Evolutionary conservation across 1,140 invertebrate genomes (phyloP).

Genomic region (Tetraneura akinire): DNA sequence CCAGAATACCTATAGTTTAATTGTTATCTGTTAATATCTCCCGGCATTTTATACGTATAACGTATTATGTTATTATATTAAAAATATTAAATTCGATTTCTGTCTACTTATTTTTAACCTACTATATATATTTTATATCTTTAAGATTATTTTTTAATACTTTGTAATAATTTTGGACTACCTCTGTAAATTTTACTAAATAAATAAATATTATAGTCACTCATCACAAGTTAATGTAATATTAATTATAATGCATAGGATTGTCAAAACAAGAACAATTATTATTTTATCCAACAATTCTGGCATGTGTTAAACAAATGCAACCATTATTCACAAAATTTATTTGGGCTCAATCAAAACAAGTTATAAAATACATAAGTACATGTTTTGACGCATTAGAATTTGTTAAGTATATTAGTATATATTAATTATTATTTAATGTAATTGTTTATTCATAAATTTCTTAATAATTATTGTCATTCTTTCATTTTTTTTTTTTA

Average conservation of each 20-base stretch:
- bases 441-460: too few relatives aligned
- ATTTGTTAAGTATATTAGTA: constrained; percentile 4
- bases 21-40: constrained; percentile 58
- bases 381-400: constrained; percentile 2
- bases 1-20: constrained; percentile 58
- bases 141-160: too few relatives aligned
- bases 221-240: not conserved
- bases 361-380: not conserved
- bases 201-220: not conserved
- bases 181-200: too few relatives aligned
- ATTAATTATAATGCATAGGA: not conserved
- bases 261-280: constrained; percentile 13
- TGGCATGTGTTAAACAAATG: not conserved
- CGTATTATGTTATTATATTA: constrained; percentile 55
- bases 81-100: too few relatives aligned
- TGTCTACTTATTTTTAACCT: too few relatives aligned
- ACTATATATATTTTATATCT: too few relatives aligned
- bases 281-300: not conserved
- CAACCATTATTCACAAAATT: not conserved
- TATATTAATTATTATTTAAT: not conserved
- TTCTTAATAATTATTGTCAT: not conserved
- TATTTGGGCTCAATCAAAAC: not conserved
- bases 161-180: too few relatives aligned
- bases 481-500: not conserved
- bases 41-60: constrained; percentile 58